A percentile compares a stretch with the other conserved stretches of the same genome.
These are phyloP conservation scores for Nesometra sesokonis DNA, from an alignment of 35 echinoderm and acorn worm genomes.

Conservation along the genomic window DNA sequence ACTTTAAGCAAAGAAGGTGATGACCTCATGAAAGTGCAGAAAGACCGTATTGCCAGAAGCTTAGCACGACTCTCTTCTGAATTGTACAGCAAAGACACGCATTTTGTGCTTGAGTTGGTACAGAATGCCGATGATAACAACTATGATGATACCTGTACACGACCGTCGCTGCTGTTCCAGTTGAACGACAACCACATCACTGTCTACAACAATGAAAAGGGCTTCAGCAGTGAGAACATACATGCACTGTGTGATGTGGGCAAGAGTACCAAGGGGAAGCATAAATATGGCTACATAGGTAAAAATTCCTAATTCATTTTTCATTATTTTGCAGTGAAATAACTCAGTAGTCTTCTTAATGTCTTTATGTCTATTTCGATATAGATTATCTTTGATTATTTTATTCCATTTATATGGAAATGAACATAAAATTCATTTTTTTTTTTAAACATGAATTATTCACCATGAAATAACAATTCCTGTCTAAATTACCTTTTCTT, in stretches of 20 bases:
- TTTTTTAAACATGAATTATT: too few species aligned
- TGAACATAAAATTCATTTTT: too few species aligned
- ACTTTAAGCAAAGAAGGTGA: conserved; percentile 9
- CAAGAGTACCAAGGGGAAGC: conserved; percentile 52
- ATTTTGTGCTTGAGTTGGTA: conserved; percentile 43
- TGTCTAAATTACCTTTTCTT: too few species aligned
- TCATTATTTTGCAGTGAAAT: neutral
- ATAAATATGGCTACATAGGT: conserved; percentile 53
- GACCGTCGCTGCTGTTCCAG: conserved; percentile 23
- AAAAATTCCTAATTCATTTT: neutral
- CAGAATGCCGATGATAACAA: conserved; percentile 51
- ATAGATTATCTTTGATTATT: too few species aligned
- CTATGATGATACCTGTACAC: neutral
- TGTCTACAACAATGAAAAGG: conserved; percentile 37
- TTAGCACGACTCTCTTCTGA: conserved; percentile 25
- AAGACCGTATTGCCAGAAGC: conserved; percentile 24
- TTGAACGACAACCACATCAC: conserved; percentile 16
- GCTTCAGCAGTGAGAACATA: conserved; percentile 27
- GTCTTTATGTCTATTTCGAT: too few species aligned
- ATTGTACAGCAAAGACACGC: conserved; percentile 51
- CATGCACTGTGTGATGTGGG: conserved; percentile 52
- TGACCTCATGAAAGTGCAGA: conserved; percentile 6
- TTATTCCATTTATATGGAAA: too few species aligned
- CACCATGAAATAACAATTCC: too few species aligned
- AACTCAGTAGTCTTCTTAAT: too few species aligned